Conservation (phyloP, 2,888 invertebrate genomes). For the Chrysodeixis includens region DNA sequence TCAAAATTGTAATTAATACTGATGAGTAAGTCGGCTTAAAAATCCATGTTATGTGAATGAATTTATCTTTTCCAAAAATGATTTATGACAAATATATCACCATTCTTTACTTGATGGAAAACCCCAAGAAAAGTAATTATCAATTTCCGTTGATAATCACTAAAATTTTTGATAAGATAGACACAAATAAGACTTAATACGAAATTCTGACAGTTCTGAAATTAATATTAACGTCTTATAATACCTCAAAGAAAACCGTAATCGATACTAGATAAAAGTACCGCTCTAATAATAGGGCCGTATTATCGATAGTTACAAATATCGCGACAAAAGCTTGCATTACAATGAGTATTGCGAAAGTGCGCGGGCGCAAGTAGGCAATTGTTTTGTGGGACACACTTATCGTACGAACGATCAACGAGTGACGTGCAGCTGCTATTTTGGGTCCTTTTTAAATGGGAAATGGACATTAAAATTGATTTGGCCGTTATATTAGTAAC, state of each 20-base stretch:
- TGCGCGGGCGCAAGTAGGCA: slow-evolving; percentile 74
- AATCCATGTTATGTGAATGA: too few relatives aligned
- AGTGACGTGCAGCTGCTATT: slow-evolving; percentile 82
- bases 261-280: slow-evolving; percentile 53
- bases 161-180: neutral
- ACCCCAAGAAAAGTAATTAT: neutral
- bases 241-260: slow-evolving; percentile 29
- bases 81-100: neutral
- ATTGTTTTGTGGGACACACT: slow-evolving; percentile 86
- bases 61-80: too few relatives aligned
- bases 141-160: neutral
- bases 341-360: slow-evolving; percentile 79
- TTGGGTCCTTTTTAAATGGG: slow-evolving; percentile 72
- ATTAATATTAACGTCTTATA: too few relatives aligned
- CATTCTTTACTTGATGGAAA: neutral
- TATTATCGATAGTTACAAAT: slow-evolving; percentile 69
- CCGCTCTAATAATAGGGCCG: slow-evolving; percentile 41
- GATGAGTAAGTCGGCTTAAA: too few relatives aligned
- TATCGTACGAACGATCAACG: slow-evolving; percentile 78
- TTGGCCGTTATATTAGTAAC: slow-evolving; percentile 24
- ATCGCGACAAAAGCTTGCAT: slow-evolving; percentile 71
- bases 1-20: too few relatives aligned
- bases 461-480: slow-evolving; percentile 64
- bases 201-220: slow-evolving; percentile 2
- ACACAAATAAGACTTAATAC: neutral